Evolutionary conservation across 2,888 invertebrate genomes (phyloP).

Genomic region (Hemaris fuciformis): DNA sequence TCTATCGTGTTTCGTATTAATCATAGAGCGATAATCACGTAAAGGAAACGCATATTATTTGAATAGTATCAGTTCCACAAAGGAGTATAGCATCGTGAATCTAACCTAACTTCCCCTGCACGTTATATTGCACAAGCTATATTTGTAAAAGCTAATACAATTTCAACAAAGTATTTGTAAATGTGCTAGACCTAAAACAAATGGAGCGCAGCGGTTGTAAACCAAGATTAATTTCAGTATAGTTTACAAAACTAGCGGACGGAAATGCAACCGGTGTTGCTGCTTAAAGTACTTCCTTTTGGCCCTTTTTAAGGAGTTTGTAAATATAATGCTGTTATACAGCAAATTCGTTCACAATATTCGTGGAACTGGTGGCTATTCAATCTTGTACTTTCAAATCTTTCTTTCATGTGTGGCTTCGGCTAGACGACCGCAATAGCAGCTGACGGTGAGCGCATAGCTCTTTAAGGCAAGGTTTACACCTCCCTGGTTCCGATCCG

Average conservation of each 20-base stretch:
- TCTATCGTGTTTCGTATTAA: neutral
- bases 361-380: neutral
- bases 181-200: neutral
- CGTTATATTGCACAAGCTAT: neutral
- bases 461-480: no score
- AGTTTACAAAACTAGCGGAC: neutral
- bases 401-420: no score
- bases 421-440: no score
- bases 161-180: slow-evolving; percentile 6
- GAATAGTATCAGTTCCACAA: neutral
- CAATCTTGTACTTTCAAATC: no score
- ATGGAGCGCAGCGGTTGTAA: neutral
- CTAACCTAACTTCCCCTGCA: neutral
- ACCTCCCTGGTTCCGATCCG: no score
- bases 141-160: neutral
- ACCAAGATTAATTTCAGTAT: neutral
- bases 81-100: neutral
- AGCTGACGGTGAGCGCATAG: no score
- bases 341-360: neutral
- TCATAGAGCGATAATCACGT: neutral
- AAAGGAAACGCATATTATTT: neutral
- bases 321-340: neutral
- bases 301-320: neutral
- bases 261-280: neutral
- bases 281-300: neutral